Percentiles rank a stretch among this genome's conserved stretches.
phyloP scores from a whole-genome alignment of 2,888 invertebrate genomes.

The Mimachlamys varia region DNA sequence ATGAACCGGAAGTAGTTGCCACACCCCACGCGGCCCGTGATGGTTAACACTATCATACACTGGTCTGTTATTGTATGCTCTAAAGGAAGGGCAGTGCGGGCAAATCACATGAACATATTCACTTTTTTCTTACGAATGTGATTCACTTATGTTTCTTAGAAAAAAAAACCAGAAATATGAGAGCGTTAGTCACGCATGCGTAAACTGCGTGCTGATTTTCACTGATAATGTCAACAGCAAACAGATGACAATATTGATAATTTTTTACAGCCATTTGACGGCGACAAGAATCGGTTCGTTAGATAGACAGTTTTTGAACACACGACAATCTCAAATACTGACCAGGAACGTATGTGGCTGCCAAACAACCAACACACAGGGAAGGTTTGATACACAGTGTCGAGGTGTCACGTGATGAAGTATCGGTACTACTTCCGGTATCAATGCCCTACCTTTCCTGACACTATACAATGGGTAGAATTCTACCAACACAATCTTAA shows the following conservation, averaged over 20 bases:
- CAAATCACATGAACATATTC: too few species aligned
- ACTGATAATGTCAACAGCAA: neutral
- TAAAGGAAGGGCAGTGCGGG: too few species aligned
- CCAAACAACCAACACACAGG: too few species aligned
- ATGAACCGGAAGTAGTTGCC: neutral
- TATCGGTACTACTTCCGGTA: slow-evolving; percentile 7
- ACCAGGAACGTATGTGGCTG: too few species aligned
- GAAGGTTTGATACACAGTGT: too few species aligned
- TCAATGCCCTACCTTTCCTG: neutral
- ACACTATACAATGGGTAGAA: neutral
- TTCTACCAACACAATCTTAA: neutral
- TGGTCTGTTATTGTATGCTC: too few species aligned
- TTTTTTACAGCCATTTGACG: neutral
- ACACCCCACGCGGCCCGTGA: neutral
- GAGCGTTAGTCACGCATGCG: neutral
- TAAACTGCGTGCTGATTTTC: neutral
- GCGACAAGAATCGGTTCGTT: neutral
- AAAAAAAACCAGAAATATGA: too few species aligned
- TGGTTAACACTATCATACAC: too few species aligned
- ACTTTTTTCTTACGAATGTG: too few species aligned
- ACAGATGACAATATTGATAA: neutral
- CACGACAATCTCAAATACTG: too few species aligned
- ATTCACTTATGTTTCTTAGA: too few species aligned
- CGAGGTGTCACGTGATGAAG: neutral
- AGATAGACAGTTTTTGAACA: neutral